Conservation (phyloP, 1,140 invertebrate species). For the Formica selysi region DNA sequence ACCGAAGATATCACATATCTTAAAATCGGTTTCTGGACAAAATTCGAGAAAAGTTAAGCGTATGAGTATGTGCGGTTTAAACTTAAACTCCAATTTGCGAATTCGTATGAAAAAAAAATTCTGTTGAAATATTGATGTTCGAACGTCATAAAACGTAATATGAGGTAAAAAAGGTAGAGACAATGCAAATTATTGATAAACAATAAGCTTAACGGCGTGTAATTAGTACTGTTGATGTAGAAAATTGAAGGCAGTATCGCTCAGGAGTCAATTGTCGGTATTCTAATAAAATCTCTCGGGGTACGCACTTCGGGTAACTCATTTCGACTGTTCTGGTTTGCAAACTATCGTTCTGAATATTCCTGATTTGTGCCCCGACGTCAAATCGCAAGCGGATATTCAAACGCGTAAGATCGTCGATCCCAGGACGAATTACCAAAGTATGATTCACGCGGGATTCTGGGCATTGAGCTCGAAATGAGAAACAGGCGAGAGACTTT, state of each 20-base stretch:
- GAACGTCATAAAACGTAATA: neutral
- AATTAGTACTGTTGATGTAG: neutral
- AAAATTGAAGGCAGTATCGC: neutral
- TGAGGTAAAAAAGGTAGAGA: neutral
- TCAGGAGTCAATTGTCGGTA: neutral
- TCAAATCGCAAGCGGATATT: neutral
- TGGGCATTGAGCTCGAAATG: neutral
- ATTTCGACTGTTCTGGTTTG: neutral
- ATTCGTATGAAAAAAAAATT: neutral
- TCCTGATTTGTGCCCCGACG: neutral
- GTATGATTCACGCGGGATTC: slow-evolving; percentile 4
- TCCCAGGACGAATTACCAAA: neutral
- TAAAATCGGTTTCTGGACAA: neutral
- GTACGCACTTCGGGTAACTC: slow-evolving; percentile 21
- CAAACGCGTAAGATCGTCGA: slow-evolving; percentile 8
- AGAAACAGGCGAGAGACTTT: neutral
- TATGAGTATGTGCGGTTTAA: neutral
- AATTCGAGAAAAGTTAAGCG: neutral
- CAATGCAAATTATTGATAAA: neutral
- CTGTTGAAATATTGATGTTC: neutral
- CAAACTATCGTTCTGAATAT: slow-evolving; percentile 10
- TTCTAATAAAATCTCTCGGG: slow-evolving; percentile 19
- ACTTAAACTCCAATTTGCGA: neutral
- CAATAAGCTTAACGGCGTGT: neutral
- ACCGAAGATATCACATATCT: slow-evolving; percentile 18